These are phyloP conservation scores for Buathra laborator DNA, from an alignment of 2,888 invertebrate species.

Conservation along the genomic window DNA sequence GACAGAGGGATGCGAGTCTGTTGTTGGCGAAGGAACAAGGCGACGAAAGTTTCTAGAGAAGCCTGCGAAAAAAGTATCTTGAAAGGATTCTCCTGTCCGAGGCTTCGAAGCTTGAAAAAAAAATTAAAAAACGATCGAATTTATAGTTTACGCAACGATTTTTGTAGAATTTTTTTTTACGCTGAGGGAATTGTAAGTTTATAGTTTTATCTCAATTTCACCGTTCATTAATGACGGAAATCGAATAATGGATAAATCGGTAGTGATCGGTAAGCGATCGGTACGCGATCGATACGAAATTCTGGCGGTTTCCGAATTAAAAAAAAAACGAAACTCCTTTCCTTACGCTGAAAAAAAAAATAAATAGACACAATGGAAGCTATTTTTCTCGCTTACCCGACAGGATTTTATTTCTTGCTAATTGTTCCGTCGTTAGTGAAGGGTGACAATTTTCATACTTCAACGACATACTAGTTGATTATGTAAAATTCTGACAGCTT, in stretches of 20 bases:
- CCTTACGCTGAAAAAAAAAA: too few species aligned
- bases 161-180: background rate
- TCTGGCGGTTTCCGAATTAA: too few species aligned
- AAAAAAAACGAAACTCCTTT: too few species aligned
- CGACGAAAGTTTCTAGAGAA: background rate
- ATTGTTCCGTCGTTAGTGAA: background rate
- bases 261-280: background rate
- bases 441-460: background rate
- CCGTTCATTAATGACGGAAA: background rate
- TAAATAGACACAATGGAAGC: background rate
- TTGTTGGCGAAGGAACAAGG: background rate
- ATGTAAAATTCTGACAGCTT: conserved; percentile 14
- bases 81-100: background rate
- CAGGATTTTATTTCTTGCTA: too few species aligned
- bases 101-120: background rate
- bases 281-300: too few species aligned
- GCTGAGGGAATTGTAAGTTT: background rate
- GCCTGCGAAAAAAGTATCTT: background rate
- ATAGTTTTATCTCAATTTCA: background rate
- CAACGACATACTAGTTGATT: background rate
- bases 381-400: background rate
- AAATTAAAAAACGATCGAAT: background rate
- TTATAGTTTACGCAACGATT: background rate
- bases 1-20: background rate
- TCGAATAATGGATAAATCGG: background rate